phyloP scores from a whole-genome alignment of 2,888 invertebrate species.

The Epistrophe eligans region DNA sequence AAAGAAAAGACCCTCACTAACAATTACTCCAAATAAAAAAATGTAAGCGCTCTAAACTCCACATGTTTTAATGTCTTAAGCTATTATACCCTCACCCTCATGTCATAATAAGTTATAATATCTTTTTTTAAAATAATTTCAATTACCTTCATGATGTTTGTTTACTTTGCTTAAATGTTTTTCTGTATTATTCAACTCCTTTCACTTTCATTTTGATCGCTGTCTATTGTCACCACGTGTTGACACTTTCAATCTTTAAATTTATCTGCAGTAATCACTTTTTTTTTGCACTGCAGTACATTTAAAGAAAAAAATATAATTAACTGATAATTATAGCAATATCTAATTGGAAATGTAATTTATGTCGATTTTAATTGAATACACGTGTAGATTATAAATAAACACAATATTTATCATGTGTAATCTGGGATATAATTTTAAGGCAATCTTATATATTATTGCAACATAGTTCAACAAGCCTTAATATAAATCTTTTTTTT shows the following conservation, averaged over 20 bases:
- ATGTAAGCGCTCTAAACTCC: too few species aligned
- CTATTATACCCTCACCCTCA: not conserved
- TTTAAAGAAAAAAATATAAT: too few species aligned
- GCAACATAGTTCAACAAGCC: slow-evolving; percentile 15
- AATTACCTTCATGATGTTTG: not conserved
- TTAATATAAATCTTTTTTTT: not conserved
- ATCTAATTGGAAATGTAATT: not conserved
- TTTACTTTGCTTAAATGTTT: slow-evolving; percentile 1
- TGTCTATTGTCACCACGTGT: not conserved
- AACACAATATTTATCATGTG: not conserved
- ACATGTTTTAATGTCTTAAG: too few species aligned
- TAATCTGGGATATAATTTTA: not conserved
- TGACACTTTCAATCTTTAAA: not conserved
- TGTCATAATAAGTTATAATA: not conserved
- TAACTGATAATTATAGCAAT: not conserved
- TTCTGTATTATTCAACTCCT: slow-evolving; percentile 11
- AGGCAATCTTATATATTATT: not conserved
- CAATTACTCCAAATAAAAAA: too few species aligned
- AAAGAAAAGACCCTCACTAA: too few species aligned
- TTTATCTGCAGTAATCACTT: too few species aligned
- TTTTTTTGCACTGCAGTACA: too few species aligned
- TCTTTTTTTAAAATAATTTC: not conserved
- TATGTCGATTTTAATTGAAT: not conserved
- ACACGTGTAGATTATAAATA: not conserved
- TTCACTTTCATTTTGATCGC: slow-evolving; percentile 16